phyloP scores from a whole-genome alignment of 2,888 invertebrate genomes.

The Chelonus formosanus region DNA sequence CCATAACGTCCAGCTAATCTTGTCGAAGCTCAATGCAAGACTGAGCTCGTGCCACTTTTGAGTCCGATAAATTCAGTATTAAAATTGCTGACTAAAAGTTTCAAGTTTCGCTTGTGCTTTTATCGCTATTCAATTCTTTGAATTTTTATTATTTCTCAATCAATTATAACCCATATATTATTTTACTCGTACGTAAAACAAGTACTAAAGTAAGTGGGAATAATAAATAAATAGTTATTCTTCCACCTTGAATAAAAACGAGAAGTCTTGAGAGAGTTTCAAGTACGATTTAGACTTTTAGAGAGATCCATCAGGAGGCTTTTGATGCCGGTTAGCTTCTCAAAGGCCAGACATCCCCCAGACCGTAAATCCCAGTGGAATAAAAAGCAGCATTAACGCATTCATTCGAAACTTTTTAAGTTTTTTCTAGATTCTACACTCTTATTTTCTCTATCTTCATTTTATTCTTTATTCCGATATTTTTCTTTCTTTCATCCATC shows the following conservation, averaged over 20 bases:
- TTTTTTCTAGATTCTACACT: background rate
- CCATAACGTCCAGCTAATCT: slow-evolving; percentile 4
- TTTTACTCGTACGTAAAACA: too few species aligned
- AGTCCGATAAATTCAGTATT: slow-evolving; percentile 10
- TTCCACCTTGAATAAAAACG: slow-evolving; percentile 2
- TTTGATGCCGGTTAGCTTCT: slow-evolving; percentile 14
- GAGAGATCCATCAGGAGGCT: slow-evolving; percentile 16
- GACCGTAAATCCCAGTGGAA: slow-evolving; percentile 25
- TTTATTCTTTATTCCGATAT: slow-evolving; percentile 16
- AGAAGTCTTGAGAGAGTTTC: slow-evolving; percentile 6
- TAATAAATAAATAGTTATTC: background rate
- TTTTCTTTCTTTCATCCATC: slow-evolving; percentile 14
- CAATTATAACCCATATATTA: background rate
- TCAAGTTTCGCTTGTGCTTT: slow-evolving; percentile 16
- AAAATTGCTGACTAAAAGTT: slow-evolving; percentile 18
- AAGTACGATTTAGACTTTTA: slow-evolving; percentile 11
- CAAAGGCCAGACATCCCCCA: slow-evolving; percentile 21
- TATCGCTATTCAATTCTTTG: background rate
- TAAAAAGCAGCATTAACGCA: slow-evolving; percentile 19
- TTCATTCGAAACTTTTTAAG: slow-evolving; percentile 19
- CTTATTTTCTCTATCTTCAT: slow-evolving; percentile 1
- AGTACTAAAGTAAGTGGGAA: too few species aligned
- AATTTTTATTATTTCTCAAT: slow-evolving; percentile 6
- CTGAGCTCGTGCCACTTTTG: slow-evolving; percentile 8
- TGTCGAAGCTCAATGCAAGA: slow-evolving; percentile 11